These are phyloP conservation scores for Hipparchia sbordonii DNA, from an alignment of 2,888 invertebrate genomes.

Conservation along the genomic window DNA sequence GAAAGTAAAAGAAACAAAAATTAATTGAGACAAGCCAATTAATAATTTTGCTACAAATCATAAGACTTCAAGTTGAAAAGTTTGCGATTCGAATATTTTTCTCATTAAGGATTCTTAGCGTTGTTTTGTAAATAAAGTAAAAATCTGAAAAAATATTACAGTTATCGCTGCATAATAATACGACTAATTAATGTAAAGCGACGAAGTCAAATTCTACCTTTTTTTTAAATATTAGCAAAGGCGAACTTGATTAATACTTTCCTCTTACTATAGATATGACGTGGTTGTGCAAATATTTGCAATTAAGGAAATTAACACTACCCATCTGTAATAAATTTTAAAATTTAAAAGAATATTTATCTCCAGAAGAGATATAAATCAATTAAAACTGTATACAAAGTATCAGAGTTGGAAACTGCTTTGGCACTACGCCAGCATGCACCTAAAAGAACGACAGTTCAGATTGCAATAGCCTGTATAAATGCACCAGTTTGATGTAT, in stretches of 20 bases:
- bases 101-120: slow-evolving; percentile 31
- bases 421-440: slow-evolving; percentile 12
- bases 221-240: no score
- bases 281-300: no score
- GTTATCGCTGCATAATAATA: no score
- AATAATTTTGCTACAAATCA: slow-evolving; percentile 46
- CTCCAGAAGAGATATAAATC: background rate
- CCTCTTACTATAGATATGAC: no score
- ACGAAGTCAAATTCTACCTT: no score
- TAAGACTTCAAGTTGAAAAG: slow-evolving; percentile 44
- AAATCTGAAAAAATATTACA: background rate
- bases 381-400: slow-evolving; percentile 20
- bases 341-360: no score
- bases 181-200: no score
- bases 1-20: slow-evolving; percentile 3
- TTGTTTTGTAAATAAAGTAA: slow-evolving; percentile 14
- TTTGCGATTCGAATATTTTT: slow-evolving; percentile 33
- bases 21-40: slow-evolving; percentile 39
- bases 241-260: no score
- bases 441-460: slow-evolving; percentile 20
- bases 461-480: slow-evolving; percentile 15
- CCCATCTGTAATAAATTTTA: no score
- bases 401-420: slow-evolving; percentile 14
- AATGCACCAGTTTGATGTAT: slow-evolving; percentile 18
- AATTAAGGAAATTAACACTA: no score